Conservation (phyloP, 2,888 invertebrate species). For the Ormyrus thymus region DNA sequence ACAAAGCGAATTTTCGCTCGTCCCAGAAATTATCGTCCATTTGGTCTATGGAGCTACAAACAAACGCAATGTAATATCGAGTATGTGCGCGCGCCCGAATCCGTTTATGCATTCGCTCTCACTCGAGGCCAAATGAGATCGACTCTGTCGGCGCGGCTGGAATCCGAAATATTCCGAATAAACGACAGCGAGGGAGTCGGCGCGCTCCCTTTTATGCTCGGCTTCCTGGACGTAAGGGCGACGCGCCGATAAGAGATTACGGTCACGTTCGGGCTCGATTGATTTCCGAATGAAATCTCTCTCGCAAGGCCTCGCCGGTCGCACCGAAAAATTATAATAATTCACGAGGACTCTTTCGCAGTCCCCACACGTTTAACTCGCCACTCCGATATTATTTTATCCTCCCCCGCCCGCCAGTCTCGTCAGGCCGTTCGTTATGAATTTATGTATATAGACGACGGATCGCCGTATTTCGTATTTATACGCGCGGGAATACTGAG, state of each 20-base stretch:
- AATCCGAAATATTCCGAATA: slow-evolving; percentile 35
- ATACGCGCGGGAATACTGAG: slow-evolving; percentile 3
- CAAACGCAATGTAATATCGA: not conserved
- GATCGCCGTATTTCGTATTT: slow-evolving; percentile 20
- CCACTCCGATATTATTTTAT: slow-evolving; percentile 48
- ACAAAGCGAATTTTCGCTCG: slow-evolving; percentile 22
- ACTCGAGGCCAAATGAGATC: slow-evolving; percentile 40
- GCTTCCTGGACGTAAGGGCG: slow-evolving; percentile 43
- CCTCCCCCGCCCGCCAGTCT: not conserved
- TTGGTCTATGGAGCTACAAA: slow-evolving; percentile 26
- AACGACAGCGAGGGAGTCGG: not conserved
- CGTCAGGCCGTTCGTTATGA: not conserved
- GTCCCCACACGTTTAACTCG: slow-evolving; percentile 57
- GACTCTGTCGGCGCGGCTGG: slow-evolving; percentile 28
- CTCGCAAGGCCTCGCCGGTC: slow-evolving; percentile 8
- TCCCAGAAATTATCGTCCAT: slow-evolving; percentile 31
- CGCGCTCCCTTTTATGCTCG: not conserved
- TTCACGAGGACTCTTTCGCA: slow-evolving; percentile 51
- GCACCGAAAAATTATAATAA: slow-evolving; percentile 61
- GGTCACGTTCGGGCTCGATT: slow-evolving; percentile 64
- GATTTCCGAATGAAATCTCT: slow-evolving; percentile 64
- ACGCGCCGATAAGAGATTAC: slow-evolving; percentile 61
- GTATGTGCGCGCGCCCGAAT: not conserved
- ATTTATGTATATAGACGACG: not conserved
- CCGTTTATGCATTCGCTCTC: slow-evolving; percentile 38